A percentile compares a stretch with the other conserved stretches of the same genome.
Evolutionary conservation across 2,888 invertebrate species (phyloP).

Genomic region (Criorhina ranunculi): DNA sequence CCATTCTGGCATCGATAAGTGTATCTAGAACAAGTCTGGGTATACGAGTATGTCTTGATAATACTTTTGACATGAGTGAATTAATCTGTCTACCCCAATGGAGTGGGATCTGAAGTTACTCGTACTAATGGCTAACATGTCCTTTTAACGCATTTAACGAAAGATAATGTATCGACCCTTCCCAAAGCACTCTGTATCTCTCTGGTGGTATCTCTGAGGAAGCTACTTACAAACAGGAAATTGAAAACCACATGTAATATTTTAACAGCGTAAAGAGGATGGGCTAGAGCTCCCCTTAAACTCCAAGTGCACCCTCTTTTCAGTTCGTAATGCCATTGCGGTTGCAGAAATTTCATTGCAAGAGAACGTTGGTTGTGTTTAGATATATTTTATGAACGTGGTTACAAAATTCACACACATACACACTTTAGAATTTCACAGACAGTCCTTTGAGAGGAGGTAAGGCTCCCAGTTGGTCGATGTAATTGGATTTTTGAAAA

Average conservation of each 20-base stretch:
- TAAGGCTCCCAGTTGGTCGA: constrained; percentile 7
- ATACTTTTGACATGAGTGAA: constrained; percentile 68
- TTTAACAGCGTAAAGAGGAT: constrained; percentile 35
- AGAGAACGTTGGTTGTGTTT: not conserved
- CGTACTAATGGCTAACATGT: constrained; percentile 44
- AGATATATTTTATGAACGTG: constrained; percentile 36
- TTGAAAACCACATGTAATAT: constrained; percentile 75
- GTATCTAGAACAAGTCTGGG: constrained; percentile 34
- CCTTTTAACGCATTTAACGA: constrained; percentile 56
- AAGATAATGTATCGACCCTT: constrained; percentile 41
- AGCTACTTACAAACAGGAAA: constrained; percentile 71
- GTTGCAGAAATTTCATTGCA: constrained; percentile 62
- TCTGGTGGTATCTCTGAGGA: constrained; percentile 16
- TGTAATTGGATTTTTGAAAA: constrained; percentile 71
- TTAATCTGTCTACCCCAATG: constrained; percentile 51
- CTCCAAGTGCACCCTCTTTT: constrained; percentile 7
- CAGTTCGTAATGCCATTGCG: constrained; percentile 56
- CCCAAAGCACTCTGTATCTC: not conserved
- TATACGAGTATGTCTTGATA: constrained; percentile 33
- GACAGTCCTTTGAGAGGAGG: constrained; percentile 20
- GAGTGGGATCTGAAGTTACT: constrained; percentile 23
- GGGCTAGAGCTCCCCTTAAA: not conserved
- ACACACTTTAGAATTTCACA: constrained; percentile 27
- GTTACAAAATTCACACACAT: constrained; percentile 19
- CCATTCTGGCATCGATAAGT: not conserved